These are phyloP conservation scores for Ecdyonurus torrentis DNA, from an alignment of 2,888 invertebrate species.

Conservation along the genomic window DNA sequence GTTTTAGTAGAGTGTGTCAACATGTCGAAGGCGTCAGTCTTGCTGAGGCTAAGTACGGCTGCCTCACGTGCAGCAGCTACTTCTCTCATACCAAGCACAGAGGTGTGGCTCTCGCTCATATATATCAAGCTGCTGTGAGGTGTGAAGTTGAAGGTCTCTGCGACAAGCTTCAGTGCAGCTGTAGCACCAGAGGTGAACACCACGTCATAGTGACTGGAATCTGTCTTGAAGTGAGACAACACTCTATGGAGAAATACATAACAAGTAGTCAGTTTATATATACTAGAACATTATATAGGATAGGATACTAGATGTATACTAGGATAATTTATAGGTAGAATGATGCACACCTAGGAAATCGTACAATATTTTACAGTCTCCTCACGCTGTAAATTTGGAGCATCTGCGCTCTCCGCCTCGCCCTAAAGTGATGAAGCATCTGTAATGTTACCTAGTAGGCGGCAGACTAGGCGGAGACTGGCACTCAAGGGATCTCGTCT, in stretches of 20 bases:
- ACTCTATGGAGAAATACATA: slow-evolving; percentile 35
- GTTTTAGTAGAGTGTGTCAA: neutral
- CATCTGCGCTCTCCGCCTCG: too few relatives aligned
- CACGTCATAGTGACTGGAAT: slow-evolving; percentile 60
- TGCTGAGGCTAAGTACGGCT: slow-evolving; percentile 30
- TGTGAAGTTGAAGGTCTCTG: slow-evolving; percentile 57
- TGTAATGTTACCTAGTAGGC: too few relatives aligned
- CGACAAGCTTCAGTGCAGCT: slow-evolving; percentile 62
- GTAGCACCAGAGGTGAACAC: slow-evolving; percentile 95
- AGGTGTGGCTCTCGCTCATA: slow-evolving; percentile 85
- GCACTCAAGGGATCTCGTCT: too few relatives aligned
- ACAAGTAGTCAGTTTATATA: neutral
- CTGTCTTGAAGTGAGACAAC: slow-evolving; percentile 70
- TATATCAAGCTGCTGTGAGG: slow-evolving; percentile 51
- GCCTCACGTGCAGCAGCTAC: slow-evolving; percentile 39
- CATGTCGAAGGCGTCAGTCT: neutral
- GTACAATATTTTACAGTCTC: too few relatives aligned
- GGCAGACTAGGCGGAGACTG: too few relatives aligned
- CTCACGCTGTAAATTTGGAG: too few relatives aligned
- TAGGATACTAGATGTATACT: too few relatives aligned
- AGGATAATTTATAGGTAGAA: too few relatives aligned
- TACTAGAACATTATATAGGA: too few relatives aligned
- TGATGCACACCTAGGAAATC: too few relatives aligned
- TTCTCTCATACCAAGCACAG: slow-evolving; percentile 83
- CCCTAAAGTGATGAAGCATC: too few relatives aligned